Evolutionary conservation across 1,140 invertebrate species (phyloP), one percentile per base, ranked within the genome.

Genomic region (Zophobas morio): DNA sequence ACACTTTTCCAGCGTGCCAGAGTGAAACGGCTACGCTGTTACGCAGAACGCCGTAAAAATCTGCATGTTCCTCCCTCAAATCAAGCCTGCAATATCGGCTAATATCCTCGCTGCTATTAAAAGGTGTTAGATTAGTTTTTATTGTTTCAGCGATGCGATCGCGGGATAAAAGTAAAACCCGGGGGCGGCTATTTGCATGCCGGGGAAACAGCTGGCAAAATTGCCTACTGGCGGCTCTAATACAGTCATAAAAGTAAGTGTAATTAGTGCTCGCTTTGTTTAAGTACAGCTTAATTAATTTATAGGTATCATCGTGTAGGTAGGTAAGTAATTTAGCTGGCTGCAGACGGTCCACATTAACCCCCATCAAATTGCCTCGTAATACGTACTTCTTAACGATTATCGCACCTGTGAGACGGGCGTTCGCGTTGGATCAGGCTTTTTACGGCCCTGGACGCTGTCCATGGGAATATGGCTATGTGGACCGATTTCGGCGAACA

Each of bases 261-360:
- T 82, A 82, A 81, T 82, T 82, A 78, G 75, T 78, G 76, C 74
- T 78, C 76, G 78, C 80, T 81, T 82, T 78, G 78, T 81, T 79
- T 80, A 82, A 82, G 74, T 78, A 76, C 71, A 63, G 60, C 74
- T 80, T 82, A 82, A 82, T 82, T 80, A 82, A 82, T 82, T 82
- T 82, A 82, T 82, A 79, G 81, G 75, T 82, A 82, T 81, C 77
- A 81, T 79, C 79, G 80, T 81, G 74, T 78, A 82, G 80, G 81
- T 82, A 82, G 80, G 60, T 71, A 74, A 56, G 49, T 66, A 51
- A 51, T 51, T 51, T 51, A 20, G 49, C 49, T 49, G 74, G 70
- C 74, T 72, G 72, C 60, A 70, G 70, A 60, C 47, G 60, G 56
- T 49, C 56, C 73, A 63, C 77, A 78, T 80, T 80, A 80, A 75